phyloP scores from a whole-genome alignment of 2,113 vertebrate genomes.

The Campylomormyrus numenius region DNA sequence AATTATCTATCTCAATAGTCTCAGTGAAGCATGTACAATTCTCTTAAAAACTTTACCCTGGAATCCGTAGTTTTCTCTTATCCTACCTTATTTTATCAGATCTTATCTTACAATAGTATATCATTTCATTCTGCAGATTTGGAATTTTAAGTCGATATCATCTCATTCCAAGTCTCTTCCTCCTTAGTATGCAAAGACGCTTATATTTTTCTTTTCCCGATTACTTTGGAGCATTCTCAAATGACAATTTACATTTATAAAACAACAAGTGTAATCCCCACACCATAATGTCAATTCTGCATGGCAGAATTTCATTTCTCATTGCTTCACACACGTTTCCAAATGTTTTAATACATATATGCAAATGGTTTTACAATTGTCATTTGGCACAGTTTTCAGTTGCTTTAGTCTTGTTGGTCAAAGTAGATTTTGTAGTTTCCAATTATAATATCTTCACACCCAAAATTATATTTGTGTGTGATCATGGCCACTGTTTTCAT shows the following conservation, averaged over 20 bases:
- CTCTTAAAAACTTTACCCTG: background rate
- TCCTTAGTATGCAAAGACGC: background rate
- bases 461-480: background rate
- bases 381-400: background rate
- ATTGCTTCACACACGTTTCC: background rate
- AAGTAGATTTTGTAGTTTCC: background rate
- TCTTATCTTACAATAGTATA: background rate
- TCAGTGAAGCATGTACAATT: background rate
- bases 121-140: background rate
- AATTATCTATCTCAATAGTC: background rate
- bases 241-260: background rate
- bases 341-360: background rate
- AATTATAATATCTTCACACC: background rate
- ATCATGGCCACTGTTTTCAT: background rate
- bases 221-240: background rate
- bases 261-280: background rate
- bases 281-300: background rate
- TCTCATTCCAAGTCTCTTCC: background rate
- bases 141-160: background rate
- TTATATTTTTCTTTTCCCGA: background rate
- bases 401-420: background rate
- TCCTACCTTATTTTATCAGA: background rate
- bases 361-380: background rate
- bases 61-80: background rate
- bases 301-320: background rate